These are phyloP conservation scores for Pollimyrus isidori DNA, from an alignment of 2,113 vertebrate genomes.

Conservation along the genomic window DNA sequence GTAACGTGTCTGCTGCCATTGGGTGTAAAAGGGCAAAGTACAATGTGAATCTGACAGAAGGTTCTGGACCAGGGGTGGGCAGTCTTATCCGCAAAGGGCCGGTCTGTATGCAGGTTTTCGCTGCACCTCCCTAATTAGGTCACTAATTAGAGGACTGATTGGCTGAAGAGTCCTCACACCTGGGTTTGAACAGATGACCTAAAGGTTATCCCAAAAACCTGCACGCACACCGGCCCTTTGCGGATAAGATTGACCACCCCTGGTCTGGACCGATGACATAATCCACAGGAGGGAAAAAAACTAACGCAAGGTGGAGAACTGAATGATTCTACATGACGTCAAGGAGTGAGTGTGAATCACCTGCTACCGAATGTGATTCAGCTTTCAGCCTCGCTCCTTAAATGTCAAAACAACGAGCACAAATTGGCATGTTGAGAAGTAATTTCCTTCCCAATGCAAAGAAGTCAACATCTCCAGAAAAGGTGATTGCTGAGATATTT, in stretches of 20 bases:
- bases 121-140: too few species aligned
- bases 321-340: background rate
- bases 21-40: background rate
- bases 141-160: too few species aligned
- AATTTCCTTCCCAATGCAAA: background rate
- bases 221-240: too few species aligned
- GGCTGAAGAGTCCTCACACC: too few species aligned
- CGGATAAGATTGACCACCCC: too few species aligned
- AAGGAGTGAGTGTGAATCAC: background rate
- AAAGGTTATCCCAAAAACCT: too few species aligned
- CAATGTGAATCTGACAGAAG: background rate
- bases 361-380: background rate
- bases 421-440: background rate
- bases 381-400: background rate
- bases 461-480: background rate
- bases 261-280: background rate
- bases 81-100: too few species aligned
- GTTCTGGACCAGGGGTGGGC: background rate
- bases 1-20: background rate
- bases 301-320: background rate
- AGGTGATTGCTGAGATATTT: background rate
- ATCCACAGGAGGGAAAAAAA: background rate
- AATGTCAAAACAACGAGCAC: background rate
- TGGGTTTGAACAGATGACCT: too few species aligned
- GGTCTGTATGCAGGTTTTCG: too few species aligned